Evolutionary conservation across 2,888 invertebrate species (phyloP).

Genomic region (Willowsia nigromaculata): DNA sequence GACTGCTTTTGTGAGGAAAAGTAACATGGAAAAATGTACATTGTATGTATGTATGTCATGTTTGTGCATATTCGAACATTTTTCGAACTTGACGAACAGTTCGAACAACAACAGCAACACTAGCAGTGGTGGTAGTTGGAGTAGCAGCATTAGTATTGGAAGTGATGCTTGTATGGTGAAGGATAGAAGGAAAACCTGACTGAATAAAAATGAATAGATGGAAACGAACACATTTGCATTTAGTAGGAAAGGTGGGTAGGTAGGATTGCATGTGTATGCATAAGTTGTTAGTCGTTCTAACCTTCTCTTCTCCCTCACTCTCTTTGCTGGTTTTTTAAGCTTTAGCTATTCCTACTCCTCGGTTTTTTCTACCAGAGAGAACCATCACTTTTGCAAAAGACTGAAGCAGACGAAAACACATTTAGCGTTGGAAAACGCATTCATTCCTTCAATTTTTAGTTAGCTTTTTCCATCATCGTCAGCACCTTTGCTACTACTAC

Average conservation of each 20-base stretch:
- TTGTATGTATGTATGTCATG: background rate
- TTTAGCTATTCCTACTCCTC: background rate
- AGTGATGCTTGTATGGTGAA: background rate
- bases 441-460: constrained; percentile 11
- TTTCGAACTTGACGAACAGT: constrained; percentile 32
- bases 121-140: background rate
- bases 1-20: background rate
- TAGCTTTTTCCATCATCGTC: constrained; percentile 5
- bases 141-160: too few species aligned
- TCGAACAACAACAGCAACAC: constrained; percentile 7
- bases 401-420: background rate
- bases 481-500: background rate
- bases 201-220: background rate
- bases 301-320: background rate
- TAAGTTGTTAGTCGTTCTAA: background rate
- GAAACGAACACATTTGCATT: constrained; percentile 29
- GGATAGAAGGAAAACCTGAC: background rate
- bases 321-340: background rate
- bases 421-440: constrained; percentile 4
- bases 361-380: background rate
- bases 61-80: background rate
- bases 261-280: constrained; percentile 7
- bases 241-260: constrained; percentile 38
- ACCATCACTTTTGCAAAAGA: background rate
- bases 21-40: background rate